A percentile compares a stretch with the other conserved stretches of the same genome.
These are phyloP conservation scores for Perognathus longimembris DNA, from an alignment of 2,113 vertebrate genomes.

Conservation along the genomic window DNA sequence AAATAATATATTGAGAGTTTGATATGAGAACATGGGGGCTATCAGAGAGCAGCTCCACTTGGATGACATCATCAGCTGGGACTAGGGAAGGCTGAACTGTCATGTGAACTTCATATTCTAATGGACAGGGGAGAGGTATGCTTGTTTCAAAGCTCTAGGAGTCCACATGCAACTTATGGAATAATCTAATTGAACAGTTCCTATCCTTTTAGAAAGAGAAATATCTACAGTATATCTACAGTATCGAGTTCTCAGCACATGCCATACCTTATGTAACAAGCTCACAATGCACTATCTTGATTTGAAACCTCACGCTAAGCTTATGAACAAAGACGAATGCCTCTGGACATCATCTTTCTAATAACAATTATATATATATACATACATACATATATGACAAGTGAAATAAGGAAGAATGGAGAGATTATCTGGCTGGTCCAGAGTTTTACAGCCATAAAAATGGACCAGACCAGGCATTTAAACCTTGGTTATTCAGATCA, in stretches of 20 bases:
- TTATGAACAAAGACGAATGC: not conserved
- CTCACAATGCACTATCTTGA: not conserved
- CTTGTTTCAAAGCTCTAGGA: constrained; percentile 55
- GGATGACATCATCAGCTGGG: constrained; percentile 34
- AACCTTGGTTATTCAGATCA: not conserved
- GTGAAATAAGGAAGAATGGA: not conserved
- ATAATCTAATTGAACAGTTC: not conserved
- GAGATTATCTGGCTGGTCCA: not conserved
- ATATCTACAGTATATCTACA: not conserved
- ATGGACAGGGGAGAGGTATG: not conserved
- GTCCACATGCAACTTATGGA: not conserved
- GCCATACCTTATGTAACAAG: not conserved
- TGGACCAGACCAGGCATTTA: not conserved
- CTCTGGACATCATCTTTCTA: too few relatives aligned
- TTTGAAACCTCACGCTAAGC: constrained; percentile 7
- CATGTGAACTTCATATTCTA: constrained; percentile 14
- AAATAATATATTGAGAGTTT: not conserved
- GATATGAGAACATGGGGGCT: not conserved
- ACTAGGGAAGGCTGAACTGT: constrained; percentile 21
- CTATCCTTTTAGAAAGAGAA: constrained; percentile 5
- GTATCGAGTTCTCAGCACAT: not conserved
- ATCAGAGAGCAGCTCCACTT: not conserved
- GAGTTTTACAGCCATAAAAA: not conserved
- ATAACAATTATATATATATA: too few relatives aligned
- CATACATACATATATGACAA: not conserved